Evolutionary conservation across 1,140 invertebrate species (phyloP), one percentile per base, ranked within the genome.

Genomic region (Caenorhabditis latens): DNA sequence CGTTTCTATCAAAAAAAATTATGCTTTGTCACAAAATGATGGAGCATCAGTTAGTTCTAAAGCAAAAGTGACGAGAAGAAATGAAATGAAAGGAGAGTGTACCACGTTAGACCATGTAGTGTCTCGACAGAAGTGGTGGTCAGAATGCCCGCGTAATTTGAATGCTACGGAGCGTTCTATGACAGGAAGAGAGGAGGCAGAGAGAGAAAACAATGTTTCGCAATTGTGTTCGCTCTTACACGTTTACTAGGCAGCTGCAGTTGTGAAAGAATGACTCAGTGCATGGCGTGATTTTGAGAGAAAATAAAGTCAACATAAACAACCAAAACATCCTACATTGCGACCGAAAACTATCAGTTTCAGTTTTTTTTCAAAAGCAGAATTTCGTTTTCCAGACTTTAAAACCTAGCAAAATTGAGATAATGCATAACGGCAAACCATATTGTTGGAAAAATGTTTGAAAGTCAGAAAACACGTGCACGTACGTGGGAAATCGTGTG

Each of bases 191-290:
- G 61, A 13, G 32, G 9, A 32, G 24, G 61, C 4, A 63, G 8
- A 9, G 24, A 24, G 21, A 79, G 40, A 14, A n/a, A 50, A 79
- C n/a, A 79, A 42, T 50, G 71, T 79, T 79, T 79, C 71, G 71
- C 46, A 79, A 53, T 79, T 21, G 50, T 24, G 61, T 63, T 63
- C 61, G 61, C 50, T 53, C 21, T 75, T 79, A 79, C 71, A 79
- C 71, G 71, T 79, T 50, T 79, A 79, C 71, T 79, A 79, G 40
- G 21, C 43, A 50, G 24, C 40, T 7, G 11, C 14, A n/a, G 46
- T 79, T 79, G 71, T 79, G 71, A 79, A 43, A 71, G 71, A 79
- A 24, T 53, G 71, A 79, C 14, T 79, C 71, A 79, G 43, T 32
- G 21, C 65, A 50, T 79, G 71, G 71, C 71, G 71, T 79, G 71